Conservation (phyloP, 2,888 invertebrate genomes). For the Xanthorhoe designata region DNA sequence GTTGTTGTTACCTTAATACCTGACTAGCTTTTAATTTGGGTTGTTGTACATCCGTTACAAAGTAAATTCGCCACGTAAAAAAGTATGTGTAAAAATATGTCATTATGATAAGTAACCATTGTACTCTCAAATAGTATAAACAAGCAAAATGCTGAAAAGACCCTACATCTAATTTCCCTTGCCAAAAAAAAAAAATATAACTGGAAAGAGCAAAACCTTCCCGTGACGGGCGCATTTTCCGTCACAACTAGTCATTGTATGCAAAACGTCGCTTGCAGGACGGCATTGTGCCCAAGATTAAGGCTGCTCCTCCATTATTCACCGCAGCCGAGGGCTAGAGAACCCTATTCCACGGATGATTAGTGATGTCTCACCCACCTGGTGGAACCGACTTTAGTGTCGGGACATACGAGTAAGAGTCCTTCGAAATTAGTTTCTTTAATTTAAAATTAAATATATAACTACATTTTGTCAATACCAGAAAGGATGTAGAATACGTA, state of each 20-base stretch:
- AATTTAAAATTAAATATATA: no score
- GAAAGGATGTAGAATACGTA: no score
- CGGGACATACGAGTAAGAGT: slow-evolving; percentile 3
- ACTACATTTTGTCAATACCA: no score
- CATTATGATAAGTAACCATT: neutral
- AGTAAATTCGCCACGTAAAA: no score
- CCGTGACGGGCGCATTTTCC: slow-evolving; percentile 62
- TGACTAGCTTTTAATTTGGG: no score
- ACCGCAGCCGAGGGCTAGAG: slow-evolving; percentile 59
- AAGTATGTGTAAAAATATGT: no score
- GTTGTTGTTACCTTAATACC: no score
- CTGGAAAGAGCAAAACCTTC: slow-evolving; percentile 32
- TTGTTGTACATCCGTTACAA: no score
- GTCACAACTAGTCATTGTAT: slow-evolving; percentile 74
- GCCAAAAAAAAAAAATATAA: slow-evolving; percentile 12
- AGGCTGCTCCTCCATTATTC: slow-evolving; percentile 74
- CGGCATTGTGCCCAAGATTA: slow-evolving; percentile 82
- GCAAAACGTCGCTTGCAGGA: slow-evolving; percentile 79
- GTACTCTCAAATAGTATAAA: neutral
- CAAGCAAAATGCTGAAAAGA: neutral
- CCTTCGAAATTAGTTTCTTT: neutral
- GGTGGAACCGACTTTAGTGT: slow-evolving; percentile 42
- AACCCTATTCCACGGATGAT: slow-evolving; percentile 73
- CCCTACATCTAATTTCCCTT: slow-evolving; percentile 16
- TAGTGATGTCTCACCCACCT: slow-evolving; percentile 61